Conservation (phyloP, 2,797 vertebrate genomes). For the Argya squamiceps region DNA sequence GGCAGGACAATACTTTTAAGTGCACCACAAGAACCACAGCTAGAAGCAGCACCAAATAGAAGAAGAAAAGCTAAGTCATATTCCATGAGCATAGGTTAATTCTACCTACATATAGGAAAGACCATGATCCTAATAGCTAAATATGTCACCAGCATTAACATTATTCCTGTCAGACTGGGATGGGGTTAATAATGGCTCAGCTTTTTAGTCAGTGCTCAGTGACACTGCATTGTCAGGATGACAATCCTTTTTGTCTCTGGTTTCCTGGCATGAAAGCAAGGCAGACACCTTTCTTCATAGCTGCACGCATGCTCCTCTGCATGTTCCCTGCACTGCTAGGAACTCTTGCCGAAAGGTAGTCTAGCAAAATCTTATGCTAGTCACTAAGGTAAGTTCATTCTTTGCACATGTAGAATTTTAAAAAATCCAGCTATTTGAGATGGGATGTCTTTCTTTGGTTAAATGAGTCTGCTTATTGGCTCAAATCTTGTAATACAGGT, state of each 20-base stretch:
- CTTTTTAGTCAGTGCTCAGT: background rate
- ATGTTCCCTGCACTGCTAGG: background rate
- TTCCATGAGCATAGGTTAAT: background rate
- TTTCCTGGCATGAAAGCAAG: background rate
- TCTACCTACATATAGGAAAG: background rate
- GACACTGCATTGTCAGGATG: background rate
- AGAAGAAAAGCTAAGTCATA: background rate
- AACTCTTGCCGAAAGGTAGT: background rate
- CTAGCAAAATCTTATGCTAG: slow-evolving; percentile 1
- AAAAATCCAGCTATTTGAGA: slow-evolving; percentile 15
- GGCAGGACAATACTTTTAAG: background rate
- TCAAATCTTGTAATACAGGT: slow-evolving; percentile 57
- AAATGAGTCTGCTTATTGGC: slow-evolving; percentile 49
- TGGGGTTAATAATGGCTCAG: background rate
- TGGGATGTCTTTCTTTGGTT: slow-evolving; percentile 27
- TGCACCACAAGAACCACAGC: background rate
- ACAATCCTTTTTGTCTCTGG: background rate
- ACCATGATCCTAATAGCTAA: background rate
- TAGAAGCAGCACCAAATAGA: background rate
- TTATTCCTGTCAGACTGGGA: background rate
- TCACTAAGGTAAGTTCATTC: slow-evolving; percentile 31
- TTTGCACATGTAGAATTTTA: background rate
- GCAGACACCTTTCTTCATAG: background rate
- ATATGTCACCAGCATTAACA: background rate
- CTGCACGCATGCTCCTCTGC: background rate